Conservation (phyloP, 1,140 invertebrate genomes). For the Pogonognathellus flavescens region DNA sequence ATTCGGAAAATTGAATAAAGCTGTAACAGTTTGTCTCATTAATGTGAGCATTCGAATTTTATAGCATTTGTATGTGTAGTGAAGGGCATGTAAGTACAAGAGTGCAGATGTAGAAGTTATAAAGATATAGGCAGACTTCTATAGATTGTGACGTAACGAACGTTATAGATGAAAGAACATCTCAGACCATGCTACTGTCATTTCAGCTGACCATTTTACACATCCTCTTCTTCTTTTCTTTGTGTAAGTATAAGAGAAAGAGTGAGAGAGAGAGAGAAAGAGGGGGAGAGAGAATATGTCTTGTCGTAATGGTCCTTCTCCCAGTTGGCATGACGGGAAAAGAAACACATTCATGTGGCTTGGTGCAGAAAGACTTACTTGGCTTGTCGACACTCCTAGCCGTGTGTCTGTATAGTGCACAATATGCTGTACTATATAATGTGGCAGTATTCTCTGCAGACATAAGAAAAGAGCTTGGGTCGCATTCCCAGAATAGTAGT, state of each 20-base stretch:
- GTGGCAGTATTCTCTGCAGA: conserved; percentile 1
- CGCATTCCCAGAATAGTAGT: conserved; percentile 27
- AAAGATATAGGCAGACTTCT: background rate
- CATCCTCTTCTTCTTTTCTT: background rate
- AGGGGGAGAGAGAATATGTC: background rate
- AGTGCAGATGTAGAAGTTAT: background rate
- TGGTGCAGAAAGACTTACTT: background rate
- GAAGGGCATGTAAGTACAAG: background rate
- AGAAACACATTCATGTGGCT: conserved; percentile 8
- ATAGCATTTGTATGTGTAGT: background rate
- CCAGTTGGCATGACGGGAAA: conserved; percentile 9
- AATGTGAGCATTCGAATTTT: background rate
- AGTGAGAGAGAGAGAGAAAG: background rate
- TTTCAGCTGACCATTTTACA: conserved; percentile 20
- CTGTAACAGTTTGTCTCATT: background rate
- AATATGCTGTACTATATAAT: background rate
- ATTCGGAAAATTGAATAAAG: conserved; percentile 11
- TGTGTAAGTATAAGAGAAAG: conserved; percentile 7
- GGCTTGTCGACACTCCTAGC: background rate
- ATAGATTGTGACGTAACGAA: background rate
- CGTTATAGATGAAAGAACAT: no score
- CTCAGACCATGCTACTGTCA: background rate
- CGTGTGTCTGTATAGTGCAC: background rate
- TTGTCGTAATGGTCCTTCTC: background rate
- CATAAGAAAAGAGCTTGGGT: background rate